Percentiles rank a stretch among this genome's conserved stretches.
These are phyloP conservation scores for Drosophila anomalata DNA, from an alignment of 2,888 invertebrate species.

Conservation along the genomic window DNA sequence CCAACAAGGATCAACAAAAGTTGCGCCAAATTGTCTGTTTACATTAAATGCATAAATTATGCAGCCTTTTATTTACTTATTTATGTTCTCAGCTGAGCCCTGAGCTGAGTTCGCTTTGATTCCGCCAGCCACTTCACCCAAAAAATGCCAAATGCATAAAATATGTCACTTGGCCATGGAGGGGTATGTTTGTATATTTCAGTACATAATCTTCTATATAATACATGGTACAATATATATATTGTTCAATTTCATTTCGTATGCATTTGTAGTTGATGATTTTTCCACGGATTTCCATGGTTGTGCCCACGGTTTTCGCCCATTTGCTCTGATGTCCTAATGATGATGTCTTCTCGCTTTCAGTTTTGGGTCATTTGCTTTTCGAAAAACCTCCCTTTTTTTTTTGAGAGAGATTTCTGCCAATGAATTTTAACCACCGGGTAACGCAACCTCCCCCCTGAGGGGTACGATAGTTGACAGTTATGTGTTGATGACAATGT, in stretches of 20 bases:
- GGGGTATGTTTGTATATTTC: constrained; percentile 11
- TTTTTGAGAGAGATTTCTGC: neutral
- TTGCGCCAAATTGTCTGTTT: constrained; percentile 74
- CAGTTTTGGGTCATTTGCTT: constrained; percentile 68
- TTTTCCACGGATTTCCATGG: constrained; percentile 61
- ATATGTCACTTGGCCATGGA: constrained; percentile 57
- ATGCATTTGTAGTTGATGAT: constrained; percentile 59
- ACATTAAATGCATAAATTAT: constrained; percentile 77
- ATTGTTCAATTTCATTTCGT: constrained; percentile 49
- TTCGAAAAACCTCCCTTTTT: constrained; percentile 31
- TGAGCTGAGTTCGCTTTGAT: constrained; percentile 65
- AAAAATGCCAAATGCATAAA: constrained; percentile 71
- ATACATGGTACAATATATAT: neutral
- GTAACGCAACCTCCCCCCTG: neutral
- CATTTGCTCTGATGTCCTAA: constrained; percentile 60
- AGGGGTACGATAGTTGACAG: constrained; percentile 25
- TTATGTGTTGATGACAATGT: constrained; percentile 46
- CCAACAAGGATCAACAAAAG: constrained; percentile 15
- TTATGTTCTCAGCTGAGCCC: constrained; percentile 21
- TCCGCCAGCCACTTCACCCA: constrained; percentile 51
- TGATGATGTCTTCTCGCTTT: constrained; percentile 55
- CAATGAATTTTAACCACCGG: constrained; percentile 31
- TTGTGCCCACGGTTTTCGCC: constrained; percentile 27
- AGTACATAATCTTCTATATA: constrained; percentile 1
- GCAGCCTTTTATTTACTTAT: constrained; percentile 62